Conservation (phyloP, 64 coral and sea anemone species). For the Trachythela sp. region DNA sequence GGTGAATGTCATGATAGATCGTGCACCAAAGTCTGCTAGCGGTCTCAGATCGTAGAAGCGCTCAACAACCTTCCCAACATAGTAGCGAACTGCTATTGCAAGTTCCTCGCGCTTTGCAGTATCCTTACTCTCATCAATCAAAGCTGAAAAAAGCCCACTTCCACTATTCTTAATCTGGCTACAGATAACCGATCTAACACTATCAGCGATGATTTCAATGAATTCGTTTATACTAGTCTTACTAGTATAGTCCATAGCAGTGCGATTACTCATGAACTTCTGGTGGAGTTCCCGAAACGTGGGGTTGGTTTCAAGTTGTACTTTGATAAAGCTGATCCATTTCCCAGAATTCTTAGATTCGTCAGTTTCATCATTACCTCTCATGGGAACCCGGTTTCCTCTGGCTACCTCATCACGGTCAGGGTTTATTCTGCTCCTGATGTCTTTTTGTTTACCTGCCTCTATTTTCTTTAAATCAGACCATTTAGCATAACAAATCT, state of each 20-base stretch:
- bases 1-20: constrained; percentile 18
- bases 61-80: constrained; percentile 5
- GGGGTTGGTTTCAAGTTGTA: constrained; percentile 15
- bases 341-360: constrained; percentile 8
- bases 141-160: not conserved
- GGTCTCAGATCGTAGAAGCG: not conserved
- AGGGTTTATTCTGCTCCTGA: not conserved
- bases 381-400: constrained; percentile 4
- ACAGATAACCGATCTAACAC: constrained; percentile 3
- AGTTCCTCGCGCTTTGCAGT: not conserved
- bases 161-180: constrained; percentile 18
- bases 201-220: constrained; percentile 5
- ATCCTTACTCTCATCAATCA: constrained; percentile 10
- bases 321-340: constrained; percentile 18
- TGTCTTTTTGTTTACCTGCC: not conserved
- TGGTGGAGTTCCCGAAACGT: not conserved
- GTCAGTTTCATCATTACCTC: constrained; percentile 23
- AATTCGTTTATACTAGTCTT: constrained; percentile 15
- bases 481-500: constrained; percentile 13
- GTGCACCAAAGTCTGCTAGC: not conserved
- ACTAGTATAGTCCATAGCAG: constrained; percentile 10
- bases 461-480: constrained; percentile 11
- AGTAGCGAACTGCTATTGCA: constrained; percentile 14
- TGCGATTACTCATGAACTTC: constrained; percentile 13
- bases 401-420: not conserved